A percentile compares a stretch with the other conserved stretches of the same genome.
Conservation (phyloP, 2,113 vertebrate species). For the Spea multiplicata region DNA sequence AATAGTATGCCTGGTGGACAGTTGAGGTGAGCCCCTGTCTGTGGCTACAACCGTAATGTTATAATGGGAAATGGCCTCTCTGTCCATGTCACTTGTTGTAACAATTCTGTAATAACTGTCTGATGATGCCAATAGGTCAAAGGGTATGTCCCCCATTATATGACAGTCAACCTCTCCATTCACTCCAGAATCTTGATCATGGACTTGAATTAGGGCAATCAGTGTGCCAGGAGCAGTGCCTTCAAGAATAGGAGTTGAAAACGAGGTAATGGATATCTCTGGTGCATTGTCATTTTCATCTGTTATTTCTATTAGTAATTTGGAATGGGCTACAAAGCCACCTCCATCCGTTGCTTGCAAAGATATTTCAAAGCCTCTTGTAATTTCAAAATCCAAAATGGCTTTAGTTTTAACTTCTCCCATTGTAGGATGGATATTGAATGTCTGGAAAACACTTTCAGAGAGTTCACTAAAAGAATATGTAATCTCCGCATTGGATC, state of each 20-base stretch:
- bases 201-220: slow-evolving; percentile 64
- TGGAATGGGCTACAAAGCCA: slow-evolving; percentile 51
- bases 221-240: slow-evolving; percentile 54
- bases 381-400: slow-evolving; percentile 66
- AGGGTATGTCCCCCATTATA: slow-evolving; percentile 52
- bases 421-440: slow-evolving; percentile 55
- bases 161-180: slow-evolving; percentile 23
- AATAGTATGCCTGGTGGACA: slow-evolving; percentile 67
- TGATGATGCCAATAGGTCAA: slow-evolving; percentile 52
- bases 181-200: slow-evolving; percentile 49
- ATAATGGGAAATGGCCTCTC: slow-evolving; percentile 59
- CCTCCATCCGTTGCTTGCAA: slow-evolving; percentile 55
- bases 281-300: slow-evolving; percentile 66
- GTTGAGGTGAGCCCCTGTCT: slow-evolving; percentile 51
- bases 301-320: too few relatives aligned
- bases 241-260: slow-evolving; percentile 56
- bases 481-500: slow-evolving; percentile 51
- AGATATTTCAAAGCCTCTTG: slow-evolving; percentile 51
- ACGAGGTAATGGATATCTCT: slow-evolving; percentile 53
- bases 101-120: slow-evolving; percentile 59
- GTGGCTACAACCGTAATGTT: slow-evolving; percentile 49
- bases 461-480: slow-evolving; percentile 57
- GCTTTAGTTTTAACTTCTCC: slow-evolving; percentile 61
- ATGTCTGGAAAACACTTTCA: slow-evolving; percentile 52
- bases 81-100: slow-evolving; percentile 57